phyloP scores from a whole-genome alignment of 2,113 vertebrate genomes.

The Leptosomus discolor region DNA sequence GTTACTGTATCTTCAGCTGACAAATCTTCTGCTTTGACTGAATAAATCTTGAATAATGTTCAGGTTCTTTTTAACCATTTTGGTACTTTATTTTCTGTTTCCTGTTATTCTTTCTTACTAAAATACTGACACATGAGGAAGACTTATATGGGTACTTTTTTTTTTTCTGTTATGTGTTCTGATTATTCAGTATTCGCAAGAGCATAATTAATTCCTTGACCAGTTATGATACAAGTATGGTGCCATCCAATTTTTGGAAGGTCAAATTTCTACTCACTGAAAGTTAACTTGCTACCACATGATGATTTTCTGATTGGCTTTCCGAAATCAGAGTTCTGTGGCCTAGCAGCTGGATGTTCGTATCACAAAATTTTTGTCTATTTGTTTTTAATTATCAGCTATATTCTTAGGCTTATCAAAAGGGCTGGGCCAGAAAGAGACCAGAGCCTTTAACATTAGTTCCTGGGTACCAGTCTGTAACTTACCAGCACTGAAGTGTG shows the following conservation, averaged over 20 bases:
- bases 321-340: not conserved
- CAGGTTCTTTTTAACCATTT: not conserved
- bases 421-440: not conserved
- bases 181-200: not conserved
- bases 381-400: not conserved
- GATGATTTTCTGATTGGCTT: not conserved
- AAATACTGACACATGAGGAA: not conserved
- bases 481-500: not conserved
- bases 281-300: not conserved
- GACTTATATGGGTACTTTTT: not conserved
- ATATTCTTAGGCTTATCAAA: not conserved
- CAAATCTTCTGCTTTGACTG: not conserved
- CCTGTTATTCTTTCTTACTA: not conserved
- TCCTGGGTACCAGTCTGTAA: not conserved
- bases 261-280: not conserved
- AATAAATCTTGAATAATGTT: not conserved
- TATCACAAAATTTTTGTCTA: not conserved
- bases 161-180: not conserved
- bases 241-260: not conserved
- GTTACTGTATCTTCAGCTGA: not conserved
- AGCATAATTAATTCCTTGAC: not conserved
- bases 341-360: not conserved
- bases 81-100: not conserved
- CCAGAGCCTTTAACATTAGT: not conserved
- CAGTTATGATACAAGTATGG: not conserved